Evolutionary conservation across 1,140 invertebrate species (phyloP).

Genomic region (Pseudomyrmex flavicornis): DNA sequence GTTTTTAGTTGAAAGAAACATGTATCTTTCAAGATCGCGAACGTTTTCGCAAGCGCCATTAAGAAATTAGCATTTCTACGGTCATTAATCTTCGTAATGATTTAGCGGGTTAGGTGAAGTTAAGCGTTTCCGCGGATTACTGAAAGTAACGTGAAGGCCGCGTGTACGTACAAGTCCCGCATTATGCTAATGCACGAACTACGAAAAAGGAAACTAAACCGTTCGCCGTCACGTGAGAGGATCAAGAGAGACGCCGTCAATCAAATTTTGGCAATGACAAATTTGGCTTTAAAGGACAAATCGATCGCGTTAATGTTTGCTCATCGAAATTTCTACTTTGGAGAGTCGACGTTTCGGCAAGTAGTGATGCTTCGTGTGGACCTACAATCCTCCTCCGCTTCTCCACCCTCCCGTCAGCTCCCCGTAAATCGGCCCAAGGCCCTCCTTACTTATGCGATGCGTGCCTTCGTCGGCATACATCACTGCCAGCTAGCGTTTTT

Average conservation of each 20-base stretch:
- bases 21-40: too few relatives aligned
- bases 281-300: neutral
- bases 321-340: constrained; percentile 24
- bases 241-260: neutral
- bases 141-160: constrained; percentile 1
- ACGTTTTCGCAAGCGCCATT: neutral
- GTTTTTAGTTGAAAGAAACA: too few relatives aligned
- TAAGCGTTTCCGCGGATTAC: constrained; percentile 4
- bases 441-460: constrained; percentile 80
- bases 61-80: neutral
- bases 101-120: neutral
- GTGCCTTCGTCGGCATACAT: constrained; percentile 78
- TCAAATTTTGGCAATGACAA: neutral
- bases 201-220: neutral
- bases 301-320: neutral
- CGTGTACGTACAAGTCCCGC: neutral
- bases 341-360: neutral
- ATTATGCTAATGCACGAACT: constrained; percentile 21
- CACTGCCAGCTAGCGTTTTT: constrained; percentile 80
- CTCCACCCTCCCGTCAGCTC: constrained; percentile 51
- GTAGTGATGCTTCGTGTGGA: constrained; percentile 31
- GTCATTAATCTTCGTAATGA: constrained; percentile 15
- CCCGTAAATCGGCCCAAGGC: constrained; percentile 78
- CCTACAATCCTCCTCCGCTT: constrained; percentile 20
- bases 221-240: neutral